These are phyloP conservation scores for rabbit (Oryctolagus cuniculus) DNA, from an alignment of 2,113 vertebrate genomes.

Conservation along the genomic window DNA sequence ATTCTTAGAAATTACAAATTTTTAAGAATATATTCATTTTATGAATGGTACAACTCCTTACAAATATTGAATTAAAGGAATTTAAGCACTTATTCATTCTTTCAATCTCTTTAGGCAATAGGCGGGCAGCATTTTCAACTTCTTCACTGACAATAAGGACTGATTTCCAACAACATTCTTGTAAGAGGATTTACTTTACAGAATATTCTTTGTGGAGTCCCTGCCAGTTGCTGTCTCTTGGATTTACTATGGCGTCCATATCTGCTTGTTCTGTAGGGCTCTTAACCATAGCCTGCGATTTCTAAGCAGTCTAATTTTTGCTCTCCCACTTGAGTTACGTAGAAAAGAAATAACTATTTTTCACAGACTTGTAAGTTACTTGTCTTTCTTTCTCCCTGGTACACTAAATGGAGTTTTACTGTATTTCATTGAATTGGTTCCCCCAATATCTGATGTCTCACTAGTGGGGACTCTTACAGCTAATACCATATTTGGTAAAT, in stretches of 20 bases:
- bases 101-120: background rate
- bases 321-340: background rate
- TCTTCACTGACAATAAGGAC: background rate
- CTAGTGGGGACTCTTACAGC: background rate
- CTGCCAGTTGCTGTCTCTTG: background rate
- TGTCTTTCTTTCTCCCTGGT: background rate
- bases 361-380: background rate
- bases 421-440: background rate
- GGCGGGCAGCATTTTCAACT: background rate
- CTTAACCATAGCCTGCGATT: background rate
- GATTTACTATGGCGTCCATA: background rate
- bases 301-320: background rate
- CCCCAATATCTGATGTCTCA: background rate
- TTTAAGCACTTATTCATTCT: background rate
- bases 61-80: background rate
- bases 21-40: background rate
- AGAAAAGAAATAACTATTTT: slow-evolving; percentile 14
- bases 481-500: background rate
- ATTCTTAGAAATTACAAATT: slow-evolving; percentile 7
- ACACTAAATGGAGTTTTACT: background rate
- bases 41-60: background rate
- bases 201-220: background rate
- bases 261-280: background rate
- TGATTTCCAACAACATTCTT: background rate
- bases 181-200: slow-evolving; percentile 1